Evolutionary conservation across 2,888 invertebrate species (phyloP), one percentile per base, ranked within the genome.

Genomic region (Mimas tiliae): DNA sequence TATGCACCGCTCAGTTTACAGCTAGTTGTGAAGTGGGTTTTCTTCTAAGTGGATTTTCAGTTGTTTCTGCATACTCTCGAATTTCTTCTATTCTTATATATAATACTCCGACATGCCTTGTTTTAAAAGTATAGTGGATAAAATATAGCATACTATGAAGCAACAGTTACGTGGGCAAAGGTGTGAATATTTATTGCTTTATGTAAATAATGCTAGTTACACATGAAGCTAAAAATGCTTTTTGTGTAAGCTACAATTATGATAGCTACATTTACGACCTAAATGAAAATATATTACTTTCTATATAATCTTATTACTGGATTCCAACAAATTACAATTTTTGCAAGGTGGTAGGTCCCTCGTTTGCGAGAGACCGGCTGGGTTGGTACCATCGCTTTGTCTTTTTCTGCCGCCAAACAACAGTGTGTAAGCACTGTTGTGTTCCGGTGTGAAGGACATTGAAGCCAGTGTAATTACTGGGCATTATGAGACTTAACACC

Each of bases 121-220:
- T 38, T 55, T 38, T 16, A 38, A 38, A n/a, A 55, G n/a, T 11
- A 11, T 42, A 58, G 58, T 19, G 12, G 58, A 58, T 58, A 50
- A 19, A 42, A 38, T 53, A 53, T 53, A 6, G 9, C 8, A 58
- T 38, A 19, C 9, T 38, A 16, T 19, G 11, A 38, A 58, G 12
- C 42, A 42, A 58, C 4, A 58, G 19, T 16, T 42, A 19, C 11
- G 11, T 42, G 16, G 55, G 19, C 42, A 58, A 19, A 38, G 16
- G 16, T 38, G n/a, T 58, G 42, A 19, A 58, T 6, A 16, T 55
- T 55, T 33, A 16, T 42, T 12, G 58, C 38, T 58, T 58, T 19
- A 42, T 58, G 19, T 58, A 55, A 34, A 38, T 58, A 58, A 58
- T 12, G 58, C 42, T 58, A 42, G 16, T 42, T 11, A 58, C 16